A percentile compares a stretch with the other conserved stretches of the same genome.
phyloP scores from a whole-genome alignment of 2,888 invertebrate genomes.

The Epirrita christyi region DNA sequence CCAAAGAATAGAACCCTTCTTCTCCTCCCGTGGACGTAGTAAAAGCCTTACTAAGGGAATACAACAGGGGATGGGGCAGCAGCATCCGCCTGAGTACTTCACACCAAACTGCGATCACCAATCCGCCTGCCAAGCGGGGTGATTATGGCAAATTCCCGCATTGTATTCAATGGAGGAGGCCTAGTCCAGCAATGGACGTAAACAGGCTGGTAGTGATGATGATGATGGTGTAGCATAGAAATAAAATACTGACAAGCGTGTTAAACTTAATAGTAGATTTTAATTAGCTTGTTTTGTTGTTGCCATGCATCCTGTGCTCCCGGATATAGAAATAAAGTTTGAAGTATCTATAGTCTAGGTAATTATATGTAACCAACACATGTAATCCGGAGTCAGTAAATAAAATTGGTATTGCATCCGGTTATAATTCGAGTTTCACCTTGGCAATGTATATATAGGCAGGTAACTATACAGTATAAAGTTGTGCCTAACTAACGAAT shows the following conservation, averaged over 20 bases:
- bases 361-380: not conserved
- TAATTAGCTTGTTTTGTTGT: constrained; percentile 3
- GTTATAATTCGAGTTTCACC: constrained; percentile 34
- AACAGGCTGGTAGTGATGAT: too few species aligned
- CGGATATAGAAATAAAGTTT: constrained; percentile 13
- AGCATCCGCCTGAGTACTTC: too few species aligned
- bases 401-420: constrained; percentile 29
- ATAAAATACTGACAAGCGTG: not conserved
- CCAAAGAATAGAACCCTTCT: too few species aligned
- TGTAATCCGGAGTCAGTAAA: constrained; percentile 6
- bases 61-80: too few species aligned
- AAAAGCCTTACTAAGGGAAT: too few species aligned
- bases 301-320: constrained; percentile 1
- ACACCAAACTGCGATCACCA: too few species aligned
- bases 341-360: not conserved
- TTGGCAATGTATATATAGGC: constrained; percentile 35
- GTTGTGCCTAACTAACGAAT: constrained; percentile 3
- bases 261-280: not conserved
- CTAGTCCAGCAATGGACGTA: too few species aligned
- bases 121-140: too few species aligned
- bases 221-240: not conserved
- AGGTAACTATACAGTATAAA: not conserved
- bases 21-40: too few species aligned
- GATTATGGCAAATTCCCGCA: too few species aligned
- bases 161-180: too few species aligned